These are phyloP conservation scores for Benthosema pterotum DNA, from an alignment of 2,797 vertebrate genomes.

Conservation along the genomic window DNA sequence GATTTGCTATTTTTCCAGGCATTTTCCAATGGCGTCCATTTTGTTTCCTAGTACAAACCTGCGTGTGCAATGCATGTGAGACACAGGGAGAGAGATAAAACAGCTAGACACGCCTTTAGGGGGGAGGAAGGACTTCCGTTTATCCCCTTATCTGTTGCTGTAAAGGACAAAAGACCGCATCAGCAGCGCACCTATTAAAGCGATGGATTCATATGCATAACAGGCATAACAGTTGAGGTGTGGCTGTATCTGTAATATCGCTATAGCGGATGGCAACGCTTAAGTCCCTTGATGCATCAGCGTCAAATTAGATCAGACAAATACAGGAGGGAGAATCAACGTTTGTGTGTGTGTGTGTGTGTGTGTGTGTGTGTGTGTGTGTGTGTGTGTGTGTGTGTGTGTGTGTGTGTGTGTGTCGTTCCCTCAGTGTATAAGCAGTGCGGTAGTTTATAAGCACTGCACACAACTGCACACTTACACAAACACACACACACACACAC, in stretches of 20 bases:
- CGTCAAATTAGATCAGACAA: not conserved
- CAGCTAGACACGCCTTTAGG: constrained; percentile 7
- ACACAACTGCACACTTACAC: no score
- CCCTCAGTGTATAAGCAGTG: not conserved
- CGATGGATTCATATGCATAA: constrained; percentile 34
- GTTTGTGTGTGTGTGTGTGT: no score
- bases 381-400: no score
- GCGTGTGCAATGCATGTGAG: not conserved
- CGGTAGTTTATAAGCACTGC: not conserved
- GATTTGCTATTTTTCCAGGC: no score
- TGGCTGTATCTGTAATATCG: not conserved
- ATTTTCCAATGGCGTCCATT: no score
- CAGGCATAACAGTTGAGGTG: constrained; percentile 15
- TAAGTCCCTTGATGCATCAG: constrained; percentile 15
- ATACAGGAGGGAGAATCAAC: constrained; percentile 1
- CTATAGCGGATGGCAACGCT: constrained; percentile 1
- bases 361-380: no score
- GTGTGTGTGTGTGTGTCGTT: no score
- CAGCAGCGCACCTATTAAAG: constrained; percentile 42
- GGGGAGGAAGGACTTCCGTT: constrained; percentile 19
- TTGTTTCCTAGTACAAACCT: no score
- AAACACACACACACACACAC: no score
- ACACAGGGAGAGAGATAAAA: constrained; percentile 28
- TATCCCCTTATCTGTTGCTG: constrained; percentile 44
- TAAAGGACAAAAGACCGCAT: constrained; percentile 30